Conservation (phyloP, 2,113 vertebrate genomes). For the Coptodon bakossiorum region DNA sequence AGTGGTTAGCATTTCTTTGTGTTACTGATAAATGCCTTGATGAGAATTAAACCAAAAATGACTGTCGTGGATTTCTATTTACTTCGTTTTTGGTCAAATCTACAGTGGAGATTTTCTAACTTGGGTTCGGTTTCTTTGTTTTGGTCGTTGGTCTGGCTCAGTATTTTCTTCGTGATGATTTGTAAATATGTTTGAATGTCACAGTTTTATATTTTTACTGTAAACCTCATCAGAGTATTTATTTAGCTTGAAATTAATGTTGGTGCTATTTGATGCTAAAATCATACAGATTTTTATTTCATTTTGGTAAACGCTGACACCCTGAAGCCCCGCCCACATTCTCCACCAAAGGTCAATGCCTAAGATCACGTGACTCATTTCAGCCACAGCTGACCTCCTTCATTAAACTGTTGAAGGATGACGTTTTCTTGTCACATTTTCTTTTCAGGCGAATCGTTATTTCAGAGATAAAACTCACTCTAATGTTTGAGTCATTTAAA, state of each 20-base stretch:
- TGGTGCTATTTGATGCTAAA: conserved; percentile 53
- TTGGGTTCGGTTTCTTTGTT: neutral
- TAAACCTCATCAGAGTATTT: conserved; percentile 68
- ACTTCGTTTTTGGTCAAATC: neutral
- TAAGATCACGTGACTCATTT: neutral
- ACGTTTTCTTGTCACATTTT: neutral
- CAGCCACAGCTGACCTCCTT: neutral
- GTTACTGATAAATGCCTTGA: neutral
- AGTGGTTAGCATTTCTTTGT: neutral
- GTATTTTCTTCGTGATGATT: neutral
- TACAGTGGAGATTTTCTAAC: neutral
- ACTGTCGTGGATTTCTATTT: neutral
- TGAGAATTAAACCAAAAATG: neutral
- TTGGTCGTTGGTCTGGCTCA: neutral
- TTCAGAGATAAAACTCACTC: neutral
- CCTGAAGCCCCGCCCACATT: neutral
- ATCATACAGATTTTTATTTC: neutral
- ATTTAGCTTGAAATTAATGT: conserved; percentile 61
- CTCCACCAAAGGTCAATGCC: neutral
- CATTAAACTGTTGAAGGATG: neutral
- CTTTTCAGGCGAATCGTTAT: neutral
- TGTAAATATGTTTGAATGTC: conserved; percentile 65
- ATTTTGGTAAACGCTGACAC: conserved; percentile 7
- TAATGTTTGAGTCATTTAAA: neutral
- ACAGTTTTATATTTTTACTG: conserved; percentile 62